A percentile compares a stretch with the other conserved stretches of the same genome.
These are phyloP conservation scores for Ashinkailepas kermadecensis DNA, from an alignment of 2,888 invertebrate species.

Conservation along the genomic window DNA sequence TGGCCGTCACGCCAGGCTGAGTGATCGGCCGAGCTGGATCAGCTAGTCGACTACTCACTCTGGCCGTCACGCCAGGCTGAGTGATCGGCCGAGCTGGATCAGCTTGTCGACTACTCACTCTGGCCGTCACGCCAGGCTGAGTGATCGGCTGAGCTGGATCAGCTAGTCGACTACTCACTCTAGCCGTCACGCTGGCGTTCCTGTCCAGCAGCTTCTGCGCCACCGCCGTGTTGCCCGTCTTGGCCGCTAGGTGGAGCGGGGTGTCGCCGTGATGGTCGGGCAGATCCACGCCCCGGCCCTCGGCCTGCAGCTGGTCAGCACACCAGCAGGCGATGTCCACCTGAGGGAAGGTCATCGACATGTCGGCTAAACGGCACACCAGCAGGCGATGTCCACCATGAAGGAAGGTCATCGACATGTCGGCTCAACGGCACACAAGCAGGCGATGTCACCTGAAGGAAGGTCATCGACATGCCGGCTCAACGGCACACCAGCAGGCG, in stretches of 20 bases:
- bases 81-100: too few species aligned
- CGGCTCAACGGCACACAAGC: conserved; percentile 35
- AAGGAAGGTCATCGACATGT: not conserved
- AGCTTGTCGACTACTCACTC: too few species aligned
- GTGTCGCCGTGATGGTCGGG: conserved; percentile 40
- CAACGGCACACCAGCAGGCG: conserved; percentile 36
- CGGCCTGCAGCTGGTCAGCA: conserved; percentile 34
- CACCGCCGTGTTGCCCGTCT: conserved; percentile 38
- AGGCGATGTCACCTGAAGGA: conserved; percentile 32
- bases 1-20: too few species aligned
- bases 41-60: too few species aligned
- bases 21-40: too few species aligned
- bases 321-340: conserved; percentile 36
- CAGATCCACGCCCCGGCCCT: conserved; percentile 37
- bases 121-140: too few species aligned
- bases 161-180: conserved; percentile 29
- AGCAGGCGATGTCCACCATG: conserved; percentile 34
- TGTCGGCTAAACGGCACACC: conserved; percentile 34
- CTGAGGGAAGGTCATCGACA: not conserved
- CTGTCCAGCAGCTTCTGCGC: conserved; percentile 35
- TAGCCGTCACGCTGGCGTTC: conserved; percentile 36
- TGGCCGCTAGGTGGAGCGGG: conserved; percentile 40
- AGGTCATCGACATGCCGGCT: not conserved
- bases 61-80: too few species aligned
- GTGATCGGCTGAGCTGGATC: too few species aligned